These are phyloP conservation scores for Electrona antarctica DNA, from an alignment of 2,113 vertebrate species.

Conservation along the genomic window DNA sequence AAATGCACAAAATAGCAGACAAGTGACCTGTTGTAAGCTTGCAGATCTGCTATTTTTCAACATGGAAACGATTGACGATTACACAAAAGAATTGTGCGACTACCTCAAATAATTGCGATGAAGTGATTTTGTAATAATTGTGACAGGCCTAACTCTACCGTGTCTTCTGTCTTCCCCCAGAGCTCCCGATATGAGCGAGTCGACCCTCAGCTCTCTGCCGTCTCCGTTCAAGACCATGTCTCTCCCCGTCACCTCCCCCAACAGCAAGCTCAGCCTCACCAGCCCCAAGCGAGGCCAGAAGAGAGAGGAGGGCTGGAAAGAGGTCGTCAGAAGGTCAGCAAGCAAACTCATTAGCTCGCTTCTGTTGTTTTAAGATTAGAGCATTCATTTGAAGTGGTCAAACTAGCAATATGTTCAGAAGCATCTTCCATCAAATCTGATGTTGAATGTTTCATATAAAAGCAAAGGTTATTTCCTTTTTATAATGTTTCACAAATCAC, in stretches of 20 bases:
- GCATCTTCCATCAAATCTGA: no score
- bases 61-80: no score
- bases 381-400: no score
- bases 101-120: no score
- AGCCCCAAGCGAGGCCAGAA: constrained; percentile 97
- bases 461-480: no score
- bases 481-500: no score
- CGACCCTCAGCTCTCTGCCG: constrained; percentile 83
- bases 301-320: constrained; percentile 99
- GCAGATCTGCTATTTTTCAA: no score
- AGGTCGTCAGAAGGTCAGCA: constrained; percentile 93
- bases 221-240: constrained; percentile 89
- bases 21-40: no score
- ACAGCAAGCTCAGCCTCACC: constrained; percentile 92
- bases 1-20: no score
- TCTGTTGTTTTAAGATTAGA: neutral
- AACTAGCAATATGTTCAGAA: no score
- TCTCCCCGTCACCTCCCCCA: constrained; percentile 90
- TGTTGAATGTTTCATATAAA: no score
- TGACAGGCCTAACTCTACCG: neutral
- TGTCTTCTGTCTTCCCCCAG: constrained; percentile 67
- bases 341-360: neutral
- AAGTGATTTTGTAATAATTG: neutral
- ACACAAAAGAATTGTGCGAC: no score
- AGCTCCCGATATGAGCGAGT: constrained; percentile 84